phyloP scores from a whole-genome alignment of 2,113 vertebrate genomes.

The Ptyas mucosa region DNA sequence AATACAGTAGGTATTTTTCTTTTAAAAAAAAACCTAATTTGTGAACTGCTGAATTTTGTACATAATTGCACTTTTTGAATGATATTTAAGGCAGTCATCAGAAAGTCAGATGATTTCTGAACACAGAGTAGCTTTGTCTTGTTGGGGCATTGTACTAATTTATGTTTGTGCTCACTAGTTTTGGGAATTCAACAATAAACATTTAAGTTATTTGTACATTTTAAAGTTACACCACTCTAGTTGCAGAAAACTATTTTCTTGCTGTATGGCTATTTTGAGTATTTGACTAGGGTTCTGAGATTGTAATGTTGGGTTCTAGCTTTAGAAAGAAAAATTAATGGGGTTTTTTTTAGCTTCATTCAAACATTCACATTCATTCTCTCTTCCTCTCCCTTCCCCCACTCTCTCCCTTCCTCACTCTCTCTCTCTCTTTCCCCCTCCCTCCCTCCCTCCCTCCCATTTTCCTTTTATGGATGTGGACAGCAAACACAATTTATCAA shows the following conservation, averaged over 20 bases:
- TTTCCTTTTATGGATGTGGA: background rate
- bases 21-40: too few relatives aligned
- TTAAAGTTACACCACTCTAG: background rate
- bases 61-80: too few relatives aligned
- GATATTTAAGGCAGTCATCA: too few relatives aligned
- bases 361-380: background rate
- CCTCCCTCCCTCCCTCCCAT: background rate
- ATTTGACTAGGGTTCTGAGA: background rate
- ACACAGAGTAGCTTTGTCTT: too few relatives aligned
- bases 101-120: too few relatives aligned
- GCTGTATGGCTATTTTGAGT: background rate
- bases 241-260: background rate
- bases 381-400: background rate
- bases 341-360: background rate
- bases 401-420: too few relatives aligned
- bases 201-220: background rate
- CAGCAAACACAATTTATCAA: constrained; percentile 9
- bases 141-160: background rate
- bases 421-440: background rate
- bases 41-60: too few relatives aligned
- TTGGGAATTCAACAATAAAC: background rate
- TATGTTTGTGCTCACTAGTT: background rate
- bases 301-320: background rate
- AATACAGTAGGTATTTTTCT: too few relatives aligned
- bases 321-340: background rate